These are phyloP conservation scores for Rhingia rostrata DNA, from an alignment of 2,888 invertebrate genomes.

Conservation along the genomic window DNA sequence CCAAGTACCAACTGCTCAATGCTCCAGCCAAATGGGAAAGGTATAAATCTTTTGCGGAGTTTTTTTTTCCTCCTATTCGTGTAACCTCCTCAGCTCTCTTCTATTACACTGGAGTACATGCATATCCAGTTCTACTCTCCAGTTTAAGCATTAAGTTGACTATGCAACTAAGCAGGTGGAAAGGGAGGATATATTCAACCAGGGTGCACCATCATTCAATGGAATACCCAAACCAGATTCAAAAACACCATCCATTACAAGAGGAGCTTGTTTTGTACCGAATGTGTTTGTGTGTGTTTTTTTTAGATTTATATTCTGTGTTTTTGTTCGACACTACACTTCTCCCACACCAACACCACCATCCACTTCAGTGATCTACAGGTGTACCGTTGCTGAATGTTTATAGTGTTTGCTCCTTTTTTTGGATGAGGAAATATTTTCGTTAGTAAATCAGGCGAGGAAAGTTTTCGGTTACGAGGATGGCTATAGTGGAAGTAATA, in stretches of 20 bases:
- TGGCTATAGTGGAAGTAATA: not conserved
- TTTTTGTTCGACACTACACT: conserved; percentile 45
- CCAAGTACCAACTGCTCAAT: conserved; percentile 54
- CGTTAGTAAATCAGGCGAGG: conserved; percentile 25
- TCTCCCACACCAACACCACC: conserved; percentile 7
- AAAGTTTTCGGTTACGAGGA: not conserved
- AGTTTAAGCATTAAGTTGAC: conserved; percentile 65
- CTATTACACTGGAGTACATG: not conserved
- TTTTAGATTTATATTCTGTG: conserved; percentile 54
- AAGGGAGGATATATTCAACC: conserved; percentile 19
- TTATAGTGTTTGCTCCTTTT: conserved; percentile 48
- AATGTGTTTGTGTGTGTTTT: conserved; percentile 23
- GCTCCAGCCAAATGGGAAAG: conserved; percentile 59
- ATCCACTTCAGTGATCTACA: conserved; percentile 44
- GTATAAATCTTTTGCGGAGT: conserved; percentile 68
- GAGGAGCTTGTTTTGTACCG: conserved; percentile 44
- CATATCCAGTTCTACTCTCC: conserved; percentile 33
- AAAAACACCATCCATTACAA: conserved; percentile 68
- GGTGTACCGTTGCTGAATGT: conserved; percentile 43
- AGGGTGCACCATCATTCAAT: conserved; percentile 69
- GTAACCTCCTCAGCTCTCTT: not conserved
- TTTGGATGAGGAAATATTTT: conserved; percentile 21
- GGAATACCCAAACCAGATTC: conserved; percentile 58
- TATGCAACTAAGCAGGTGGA: conserved; percentile 62
- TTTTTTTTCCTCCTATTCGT: conserved; percentile 17